phyloP scores from a whole-genome alignment of 1,140 invertebrate genomes.

The Drosophila nigromelanica region DNA sequence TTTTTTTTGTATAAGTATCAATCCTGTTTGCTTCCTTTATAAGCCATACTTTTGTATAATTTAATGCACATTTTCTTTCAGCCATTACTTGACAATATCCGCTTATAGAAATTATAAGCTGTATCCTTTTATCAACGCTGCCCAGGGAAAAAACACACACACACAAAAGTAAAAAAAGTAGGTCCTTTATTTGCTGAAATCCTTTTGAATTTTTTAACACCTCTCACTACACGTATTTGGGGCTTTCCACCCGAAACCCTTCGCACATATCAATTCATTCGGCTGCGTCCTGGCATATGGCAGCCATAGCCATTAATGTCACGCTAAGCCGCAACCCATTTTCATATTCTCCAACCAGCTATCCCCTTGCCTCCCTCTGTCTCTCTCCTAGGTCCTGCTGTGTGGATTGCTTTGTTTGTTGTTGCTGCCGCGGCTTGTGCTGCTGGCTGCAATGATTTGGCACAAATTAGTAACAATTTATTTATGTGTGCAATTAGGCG shows the following conservation, averaged over 20 bases:
- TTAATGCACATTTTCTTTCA: constrained; percentile 1
- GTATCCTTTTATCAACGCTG: not conserved
- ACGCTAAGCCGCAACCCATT: constrained; percentile 47
- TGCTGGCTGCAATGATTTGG: constrained; percentile 55
- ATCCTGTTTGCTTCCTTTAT: not conserved
- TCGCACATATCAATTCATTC: constrained; percentile 38
- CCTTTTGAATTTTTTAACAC: constrained; percentile 29
- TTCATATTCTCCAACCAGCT: constrained; percentile 19
- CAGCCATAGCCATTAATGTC: constrained; percentile 37
- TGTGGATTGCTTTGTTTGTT: constrained; percentile 26
- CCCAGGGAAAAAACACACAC: not conserved
- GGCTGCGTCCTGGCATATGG: not conserved
- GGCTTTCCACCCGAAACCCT: constrained; percentile 19
- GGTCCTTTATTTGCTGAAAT: constrained; percentile 20
- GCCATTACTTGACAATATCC: constrained; percentile 3
- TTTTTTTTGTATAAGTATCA: not conserved
- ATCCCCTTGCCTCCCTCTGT: not conserved
- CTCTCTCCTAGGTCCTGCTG: constrained; percentile 9
- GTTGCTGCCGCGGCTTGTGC: constrained; percentile 6
- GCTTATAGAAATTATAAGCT: constrained; percentile 14
- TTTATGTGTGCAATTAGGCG: constrained; percentile 70
- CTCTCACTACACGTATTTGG: constrained; percentile 3
- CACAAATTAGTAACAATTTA: constrained; percentile 77
- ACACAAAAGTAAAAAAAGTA: not conserved
- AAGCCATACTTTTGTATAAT: not conserved